Evolutionary conservation across 2,888 invertebrate genomes (phyloP), one percentile per base, ranked within the genome.

Genomic region (Cybosia mesomella): DNA sequence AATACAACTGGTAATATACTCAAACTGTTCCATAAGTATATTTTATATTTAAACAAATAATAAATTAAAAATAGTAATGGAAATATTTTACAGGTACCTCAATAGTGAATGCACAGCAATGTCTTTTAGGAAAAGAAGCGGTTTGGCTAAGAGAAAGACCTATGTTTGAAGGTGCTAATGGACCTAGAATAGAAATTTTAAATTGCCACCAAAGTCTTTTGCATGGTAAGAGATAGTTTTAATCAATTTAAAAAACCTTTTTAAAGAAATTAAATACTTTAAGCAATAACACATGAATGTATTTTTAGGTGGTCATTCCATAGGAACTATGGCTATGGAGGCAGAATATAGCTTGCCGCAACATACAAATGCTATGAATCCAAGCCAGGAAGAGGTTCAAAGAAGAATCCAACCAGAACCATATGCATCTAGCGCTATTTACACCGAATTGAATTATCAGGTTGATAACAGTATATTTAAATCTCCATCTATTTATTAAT

Each of bases 401-500:
- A 83, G 90, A 73, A 87, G 91, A 72, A 83, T 86, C 11, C 91
- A 96, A 3, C 96, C 96, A 0, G 97, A 97, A 71, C 97, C 97
- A 2, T 97, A 97, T 79, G 97, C 97, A 7, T 97, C 97, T 0
- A 97, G 97, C 68, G 97, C 97, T 66, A 95, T 95, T 83, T 95
- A 95, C 72, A 94, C 94, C n/a, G 94, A 95, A 84, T 76, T 95
- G 49, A 94, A 93, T 77, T 95, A 94, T 82, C 92, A 91, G 88
- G 94, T 93, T 73, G 64, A 82, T 79, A 69, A 32, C 58, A 72
- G 11, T 22, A 32, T 21, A 15, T 28, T 24, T 4, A 1, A 54
- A 54, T 54, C 1, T 32, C 28, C 22, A 28, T 49, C 34, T 8
- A 18, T 24, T 24, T 28, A 49, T 11, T 28, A 28, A 7, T 61